A percentile compares a stretch with the other conserved stretches of the same genome.
Conservation (phyloP, 2,888 invertebrate genomes). For the Rugalucina vietnamica region DNA sequence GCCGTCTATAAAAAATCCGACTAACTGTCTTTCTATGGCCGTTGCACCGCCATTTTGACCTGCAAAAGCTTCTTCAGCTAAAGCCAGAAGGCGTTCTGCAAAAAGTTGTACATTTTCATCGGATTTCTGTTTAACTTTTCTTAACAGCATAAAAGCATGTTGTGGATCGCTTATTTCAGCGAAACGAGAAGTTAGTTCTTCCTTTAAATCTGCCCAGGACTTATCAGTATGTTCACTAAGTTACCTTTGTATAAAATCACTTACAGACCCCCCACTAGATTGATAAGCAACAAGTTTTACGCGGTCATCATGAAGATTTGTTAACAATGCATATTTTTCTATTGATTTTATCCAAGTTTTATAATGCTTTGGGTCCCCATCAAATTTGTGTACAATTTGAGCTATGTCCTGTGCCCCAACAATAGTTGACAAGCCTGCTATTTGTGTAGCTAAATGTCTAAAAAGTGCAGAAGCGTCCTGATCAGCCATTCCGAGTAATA, state of each 20-base stretch:
- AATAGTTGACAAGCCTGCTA: not conserved
- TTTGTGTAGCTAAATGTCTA: not conserved
- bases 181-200: not conserved
- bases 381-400: not conserved
- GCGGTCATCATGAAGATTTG: not conserved
- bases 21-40: constrained; percentile 17
- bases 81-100: constrained; percentile 6
- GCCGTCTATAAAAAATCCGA: constrained; percentile 23
- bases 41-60: not conserved
- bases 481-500: too few species aligned
- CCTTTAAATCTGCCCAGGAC: not conserved
- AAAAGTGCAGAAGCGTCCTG: too few species aligned
- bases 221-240: not conserved
- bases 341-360: not conserved
- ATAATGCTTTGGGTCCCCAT: not conserved
- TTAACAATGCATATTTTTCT: not conserved
- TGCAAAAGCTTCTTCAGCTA: not conserved
- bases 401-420: too few species aligned
- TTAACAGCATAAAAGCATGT: not conserved
- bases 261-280: not conserved
- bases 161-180: not conserved
- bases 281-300: not conserved
- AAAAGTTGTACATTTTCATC: constrained; percentile 16
- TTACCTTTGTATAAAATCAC: constrained; percentile 4
- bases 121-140: constrained; percentile 3